Evolutionary conservation across 2,888 invertebrate species (phyloP).

Genomic region (Rhyacophila evoluta): DNA sequence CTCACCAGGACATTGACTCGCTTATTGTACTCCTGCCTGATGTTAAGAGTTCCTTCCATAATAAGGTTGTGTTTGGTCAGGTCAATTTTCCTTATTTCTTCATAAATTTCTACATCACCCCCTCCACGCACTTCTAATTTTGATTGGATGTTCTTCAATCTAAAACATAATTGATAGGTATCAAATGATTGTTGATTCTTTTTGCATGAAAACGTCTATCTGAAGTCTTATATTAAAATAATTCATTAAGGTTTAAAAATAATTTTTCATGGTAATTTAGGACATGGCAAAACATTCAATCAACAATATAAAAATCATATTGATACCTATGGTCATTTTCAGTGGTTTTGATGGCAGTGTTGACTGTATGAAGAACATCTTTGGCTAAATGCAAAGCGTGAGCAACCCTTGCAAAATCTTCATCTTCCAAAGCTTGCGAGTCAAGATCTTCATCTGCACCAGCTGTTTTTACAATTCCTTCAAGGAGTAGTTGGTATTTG

Average conservation of each 20-base stretch:
- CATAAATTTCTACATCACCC: conserved; percentile 25
- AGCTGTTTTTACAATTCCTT: conserved; percentile 64
- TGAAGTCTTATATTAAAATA: too few species aligned
- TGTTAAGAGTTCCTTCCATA: conserved; percentile 62
- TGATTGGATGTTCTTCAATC: conserved; percentile 63
- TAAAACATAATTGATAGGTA: too few species aligned
- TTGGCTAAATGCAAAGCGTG: conserved; percentile 63
- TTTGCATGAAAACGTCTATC: too few species aligned
- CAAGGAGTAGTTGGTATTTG: conserved; percentile 67
- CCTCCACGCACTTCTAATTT: conserved; percentile 62
- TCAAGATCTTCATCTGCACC: conserved; percentile 54
- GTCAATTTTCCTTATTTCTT: conserved; percentile 62
- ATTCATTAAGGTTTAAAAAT: too few species aligned
- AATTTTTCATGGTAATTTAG: too few species aligned
- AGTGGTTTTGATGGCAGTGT: conserved; percentile 64
- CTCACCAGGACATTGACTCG: conserved; percentile 62
- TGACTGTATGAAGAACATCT: conserved; percentile 65
- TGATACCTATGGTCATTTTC: conserved; percentile 68
- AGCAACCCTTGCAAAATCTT: conserved; percentile 59
- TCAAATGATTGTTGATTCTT: too few species aligned
- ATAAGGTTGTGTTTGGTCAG: conserved; percentile 60
- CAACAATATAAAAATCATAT: too few species aligned
- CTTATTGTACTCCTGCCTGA: conserved; percentile 64
- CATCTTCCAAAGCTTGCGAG: conserved; percentile 55
- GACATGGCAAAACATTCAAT: too few species aligned